Percentiles rank a stretch among this genome's conserved stretches.
Conservation (phyloP, 2,113 vertebrate species). For the Odocoileus hemionus region DNA sequence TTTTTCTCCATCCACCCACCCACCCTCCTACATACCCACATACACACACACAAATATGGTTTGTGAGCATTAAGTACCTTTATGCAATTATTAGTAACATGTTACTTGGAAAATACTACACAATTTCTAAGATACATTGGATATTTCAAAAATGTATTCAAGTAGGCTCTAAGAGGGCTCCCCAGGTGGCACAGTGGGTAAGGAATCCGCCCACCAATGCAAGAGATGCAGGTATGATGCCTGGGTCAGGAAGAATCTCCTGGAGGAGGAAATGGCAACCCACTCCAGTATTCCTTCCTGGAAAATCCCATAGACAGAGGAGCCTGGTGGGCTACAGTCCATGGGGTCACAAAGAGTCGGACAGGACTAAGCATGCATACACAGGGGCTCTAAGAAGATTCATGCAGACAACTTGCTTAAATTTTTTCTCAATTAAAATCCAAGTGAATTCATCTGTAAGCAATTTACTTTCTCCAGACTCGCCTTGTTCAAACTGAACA, state of each 20-base stretch:
- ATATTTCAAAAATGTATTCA: neutral
- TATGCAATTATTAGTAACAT: slow-evolving; percentile 2
- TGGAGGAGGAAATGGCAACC: neutral
- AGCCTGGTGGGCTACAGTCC: neutral
- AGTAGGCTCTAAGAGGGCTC: neutral
- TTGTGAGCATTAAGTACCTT: neutral
- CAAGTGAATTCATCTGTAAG: slow-evolving; percentile 21
- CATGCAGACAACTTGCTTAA: neutral
- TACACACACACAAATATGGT: neutral
- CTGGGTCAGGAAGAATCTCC: neutral
- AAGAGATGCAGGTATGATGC: neutral
- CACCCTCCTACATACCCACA: neutral
- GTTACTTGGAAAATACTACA: neutral
- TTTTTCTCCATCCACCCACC: neutral
- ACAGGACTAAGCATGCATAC: neutral
- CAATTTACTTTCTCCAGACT: neutral
- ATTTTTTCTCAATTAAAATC: neutral
- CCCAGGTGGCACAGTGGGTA: neutral
- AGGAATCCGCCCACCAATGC: neutral
- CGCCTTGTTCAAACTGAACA: neutral
- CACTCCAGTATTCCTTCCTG: neutral
- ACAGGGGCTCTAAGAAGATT: neutral
- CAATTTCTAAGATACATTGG: neutral
- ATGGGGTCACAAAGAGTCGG: neutral
- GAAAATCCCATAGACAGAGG: neutral